These are phyloP conservation scores for Motacilla tschutschensis DNA, from an alignment of 2,113 vertebrate species.

Conservation along the genomic window DNA sequence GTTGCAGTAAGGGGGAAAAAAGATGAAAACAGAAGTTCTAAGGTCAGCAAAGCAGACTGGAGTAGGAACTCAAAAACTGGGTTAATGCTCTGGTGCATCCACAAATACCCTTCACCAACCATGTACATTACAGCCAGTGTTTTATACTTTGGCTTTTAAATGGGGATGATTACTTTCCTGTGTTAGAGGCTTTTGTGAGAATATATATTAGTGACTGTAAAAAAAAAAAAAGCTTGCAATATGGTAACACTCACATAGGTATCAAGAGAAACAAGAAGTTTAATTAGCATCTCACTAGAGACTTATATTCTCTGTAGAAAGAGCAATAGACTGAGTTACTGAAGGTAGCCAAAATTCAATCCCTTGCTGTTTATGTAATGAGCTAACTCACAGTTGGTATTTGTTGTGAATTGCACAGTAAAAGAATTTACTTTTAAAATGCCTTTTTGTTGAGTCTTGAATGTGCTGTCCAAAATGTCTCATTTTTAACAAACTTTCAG, in stretches of 20 bases:
- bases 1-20: not conserved
- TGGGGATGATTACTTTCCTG: not conserved
- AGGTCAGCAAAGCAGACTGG: not conserved
- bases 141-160: not conserved
- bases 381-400: conserved; percentile 21
- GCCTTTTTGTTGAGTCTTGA: conserved; percentile 45
- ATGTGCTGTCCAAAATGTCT: conserved; percentile 24
- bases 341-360: conserved; percentile 2
- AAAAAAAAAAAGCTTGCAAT: not conserved
- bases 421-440: conserved; percentile 46
- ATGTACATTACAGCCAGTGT: not conserved
- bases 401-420: conserved; percentile 27
- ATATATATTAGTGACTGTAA: not conserved
- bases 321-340: not conserved
- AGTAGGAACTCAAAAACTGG: not conserved
- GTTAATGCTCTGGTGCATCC: not conserved
- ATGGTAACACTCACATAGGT: not conserved
- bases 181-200: not conserved
- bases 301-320: not conserved
- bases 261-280: not conserved
- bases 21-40: not conserved
- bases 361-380: conserved; percentile 31
- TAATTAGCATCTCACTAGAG: not conserved
- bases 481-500: conserved; percentile 19
- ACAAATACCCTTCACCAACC: not conserved